Base-by-base conservation (phyloP, 2,797 vertebrate species). In the Enteromius unitaeniatus region DNA sequence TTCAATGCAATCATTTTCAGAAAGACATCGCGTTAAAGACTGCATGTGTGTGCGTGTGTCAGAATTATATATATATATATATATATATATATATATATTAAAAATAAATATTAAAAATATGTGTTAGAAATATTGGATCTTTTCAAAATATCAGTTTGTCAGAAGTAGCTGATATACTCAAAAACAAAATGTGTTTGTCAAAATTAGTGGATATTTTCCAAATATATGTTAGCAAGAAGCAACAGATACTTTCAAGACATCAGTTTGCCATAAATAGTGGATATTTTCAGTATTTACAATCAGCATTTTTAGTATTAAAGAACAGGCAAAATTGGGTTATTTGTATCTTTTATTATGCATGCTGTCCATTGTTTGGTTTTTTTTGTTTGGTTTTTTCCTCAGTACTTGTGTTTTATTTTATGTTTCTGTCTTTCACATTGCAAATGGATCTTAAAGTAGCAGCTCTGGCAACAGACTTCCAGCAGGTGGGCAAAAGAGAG, bases 401-500 rank as follows among this genome's bases (percentile, higher is more conserved):
- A 31, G 37, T 82, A 40, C 34, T 72, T 88, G 87, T 88, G 68
- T 89, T 86, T 79, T 88, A 86, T 84, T 88, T 81, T 74, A 53
- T 88, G 80, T 89, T 82, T 88, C 31, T 89, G 68, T 90, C 21
- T 86, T 77, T 93, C 69, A 81, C 88, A 26, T 92, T 88, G 87
- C 78, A 87, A 86, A 89, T 81, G 78, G 79, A 88, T 31, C 88
- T 86, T 89, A 88, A 91, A 94, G 91, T 51, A 84, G 91, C 88
- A 94, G 92, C 90, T 91, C 92, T 92, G 96, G 96, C 90, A 95
- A 94, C 90, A 96, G 95, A 91, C 94, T 94, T 70, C 82, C 92
- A 21, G 89, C 96, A 77, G 88, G 92, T 82, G 75, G 94, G 88
- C 97, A 97, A 88, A 98, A 95, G 92, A 96, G 95, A 93, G 88